Evolutionary conservation across 1,140 invertebrate species (phyloP), one percentile per base, ranked within the genome.

Genomic region (Cherax quadricarinatus): DNA sequence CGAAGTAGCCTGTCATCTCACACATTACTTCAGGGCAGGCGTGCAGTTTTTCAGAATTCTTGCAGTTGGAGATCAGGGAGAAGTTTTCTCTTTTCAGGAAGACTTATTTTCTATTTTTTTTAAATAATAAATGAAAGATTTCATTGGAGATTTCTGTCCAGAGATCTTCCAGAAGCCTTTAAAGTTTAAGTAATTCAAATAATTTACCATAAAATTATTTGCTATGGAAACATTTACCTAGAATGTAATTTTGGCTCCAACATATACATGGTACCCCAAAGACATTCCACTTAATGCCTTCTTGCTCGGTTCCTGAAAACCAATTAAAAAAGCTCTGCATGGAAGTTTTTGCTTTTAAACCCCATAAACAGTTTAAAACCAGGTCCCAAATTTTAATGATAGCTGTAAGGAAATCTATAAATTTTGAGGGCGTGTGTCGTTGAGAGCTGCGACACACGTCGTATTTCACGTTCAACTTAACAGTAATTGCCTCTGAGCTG

Each of bases 371-470:
- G 18, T 75, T 24, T 75, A 3, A 75, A 75, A 30, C 24, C 70
- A 24, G 70, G 70, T 75, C 70, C 70, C 24, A 14, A 24, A 30
- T 7, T 75, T 75, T 30, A 75, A 75, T 75, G 24, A 75, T 75
- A 30, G 70, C 70, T 75, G 70, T 75, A 75, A 75, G 70, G 70
- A 75, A 75, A 24, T 24, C 70, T 30, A 75, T 75, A 75, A 75
- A 75, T 75, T 75, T 75, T 75, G 5, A 30, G 18, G 70, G 70
- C n/a, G 6, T 24, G 70, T 75, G 70, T 75, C 70, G 70, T 75
- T 75, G 70, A 75, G 21, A 75, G 70, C 70, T 30, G 18, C n/a
- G 70, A 75, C 60, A 85, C 83, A 85, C 60, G 66, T 85, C 30
- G 60, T 85, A 85, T 85, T 85, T 85, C 60, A 85, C 30, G 30